These are phyloP conservation scores for Esox niger DNA, from an alignment of 2,113 vertebrate species.

Conservation along the genomic window DNA sequence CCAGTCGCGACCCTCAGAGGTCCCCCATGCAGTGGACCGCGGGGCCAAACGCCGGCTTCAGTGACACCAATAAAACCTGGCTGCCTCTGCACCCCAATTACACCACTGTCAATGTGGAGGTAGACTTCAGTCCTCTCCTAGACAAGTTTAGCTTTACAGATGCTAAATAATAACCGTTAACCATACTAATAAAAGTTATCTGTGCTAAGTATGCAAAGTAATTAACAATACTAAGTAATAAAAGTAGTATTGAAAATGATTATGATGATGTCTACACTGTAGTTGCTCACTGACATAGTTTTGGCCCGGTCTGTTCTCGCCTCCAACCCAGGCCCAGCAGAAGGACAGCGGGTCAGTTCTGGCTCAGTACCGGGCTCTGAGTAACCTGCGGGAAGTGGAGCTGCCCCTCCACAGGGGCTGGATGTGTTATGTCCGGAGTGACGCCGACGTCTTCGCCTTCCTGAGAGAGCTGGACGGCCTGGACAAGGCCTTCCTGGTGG, in stretches of 20 bases:
- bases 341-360: conserved; percentile 69
- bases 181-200: too few species aligned
- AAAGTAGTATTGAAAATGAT: too few species aligned
- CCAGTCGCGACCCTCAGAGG: conserved; percentile 75
- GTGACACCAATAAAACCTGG: conserved; percentile 79
- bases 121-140: conserved; percentile 46
- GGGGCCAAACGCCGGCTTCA: conserved; percentile 83
- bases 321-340: conserved; percentile 82
- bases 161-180: too few species aligned
- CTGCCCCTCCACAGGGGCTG: conserved; percentile 83
- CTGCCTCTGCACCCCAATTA: conserved; percentile 79
- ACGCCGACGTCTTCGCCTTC: conserved; percentile 75
- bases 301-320: background rate
- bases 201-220: too few species aligned
- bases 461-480: conserved; percentile 87
- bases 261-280: too few species aligned
- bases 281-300: too few species aligned
- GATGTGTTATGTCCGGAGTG: conserved; percentile 82
- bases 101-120: conserved; percentile 81
- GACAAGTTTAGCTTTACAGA: too few species aligned
- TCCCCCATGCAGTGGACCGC: conserved; percentile 95
- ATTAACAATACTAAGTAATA: too few species aligned
- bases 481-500: conserved; percentile 76
- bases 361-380: conserved; percentile 80
- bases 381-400: conserved; percentile 69